Evolutionary conservation across 1,140 invertebrate genomes (phyloP).

Genomic region (Drosophila grimshawi): DNA sequence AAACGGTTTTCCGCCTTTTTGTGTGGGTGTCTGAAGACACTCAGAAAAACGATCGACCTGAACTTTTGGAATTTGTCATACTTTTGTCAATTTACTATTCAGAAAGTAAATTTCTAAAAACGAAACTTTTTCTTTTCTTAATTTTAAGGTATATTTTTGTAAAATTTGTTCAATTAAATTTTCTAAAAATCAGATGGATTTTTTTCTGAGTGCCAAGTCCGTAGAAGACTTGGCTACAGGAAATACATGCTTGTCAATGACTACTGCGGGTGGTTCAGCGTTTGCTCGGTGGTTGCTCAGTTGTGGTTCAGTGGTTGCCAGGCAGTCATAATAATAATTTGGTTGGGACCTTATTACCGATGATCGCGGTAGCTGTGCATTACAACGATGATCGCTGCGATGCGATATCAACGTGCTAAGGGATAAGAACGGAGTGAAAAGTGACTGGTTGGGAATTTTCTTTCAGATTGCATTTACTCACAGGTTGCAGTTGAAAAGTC

Average conservation of each 20-base stretch:
- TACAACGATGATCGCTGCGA: conserved; percentile 20
- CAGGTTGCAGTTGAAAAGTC: background rate
- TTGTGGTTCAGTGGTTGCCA: background rate
- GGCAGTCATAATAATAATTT: conserved; percentile 40
- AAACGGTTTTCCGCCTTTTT: conserved; percentile 9
- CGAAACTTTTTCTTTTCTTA: too few species aligned
- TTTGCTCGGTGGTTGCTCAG: background rate
- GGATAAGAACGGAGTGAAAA: background rate
- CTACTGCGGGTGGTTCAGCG: background rate
- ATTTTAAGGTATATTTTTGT: too few species aligned
- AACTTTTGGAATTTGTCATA: too few species aligned
- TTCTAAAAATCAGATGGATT: too few species aligned
- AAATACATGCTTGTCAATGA: conserved; percentile 19
- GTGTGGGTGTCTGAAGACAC: conserved; percentile 24
- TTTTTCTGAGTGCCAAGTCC: too few species aligned
- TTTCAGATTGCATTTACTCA: background rate
- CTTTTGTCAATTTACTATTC: too few species aligned
- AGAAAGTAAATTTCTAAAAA: too few species aligned
- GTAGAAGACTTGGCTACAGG: conserved; percentile 1
- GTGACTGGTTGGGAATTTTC: background rate
- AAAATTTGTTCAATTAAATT: too few species aligned
- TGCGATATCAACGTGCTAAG: conserved; percentile 30
- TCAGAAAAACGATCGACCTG: too few species aligned
- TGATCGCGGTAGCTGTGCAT: conserved; percentile 40
- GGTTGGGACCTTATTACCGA: conserved; percentile 29